Conservation (phyloP, 2,797 vertebrate species). For the Limnodromus scolopaceus region DNA sequence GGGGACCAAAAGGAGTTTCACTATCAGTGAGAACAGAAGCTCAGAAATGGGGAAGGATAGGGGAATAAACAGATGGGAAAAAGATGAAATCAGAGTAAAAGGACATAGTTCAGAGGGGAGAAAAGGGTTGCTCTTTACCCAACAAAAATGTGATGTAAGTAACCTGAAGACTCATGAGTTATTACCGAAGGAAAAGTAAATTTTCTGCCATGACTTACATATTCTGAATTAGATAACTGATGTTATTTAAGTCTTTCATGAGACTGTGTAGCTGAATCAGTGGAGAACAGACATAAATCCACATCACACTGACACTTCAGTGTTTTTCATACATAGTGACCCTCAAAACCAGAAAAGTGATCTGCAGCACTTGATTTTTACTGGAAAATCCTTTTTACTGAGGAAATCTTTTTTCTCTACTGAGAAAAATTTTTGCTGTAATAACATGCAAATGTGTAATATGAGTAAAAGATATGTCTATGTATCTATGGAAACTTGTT, state of each 20-base stretch:
- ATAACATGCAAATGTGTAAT: background rate
- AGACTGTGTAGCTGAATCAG: background rate
- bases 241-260: background rate
- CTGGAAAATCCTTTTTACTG: too few species aligned
- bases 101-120: background rate
- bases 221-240: background rate
- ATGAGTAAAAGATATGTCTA: background rate
- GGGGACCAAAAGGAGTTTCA: background rate
- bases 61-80: background rate
- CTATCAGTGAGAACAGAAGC: background rate
- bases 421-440: background rate
- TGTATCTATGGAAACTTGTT: background rate
- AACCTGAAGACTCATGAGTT: background rate
- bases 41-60: background rate
- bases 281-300: background rate
- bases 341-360: background rate
- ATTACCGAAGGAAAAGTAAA: background rate
- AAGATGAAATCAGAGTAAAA: background rate
- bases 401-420: background rate
- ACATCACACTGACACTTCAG: background rate
- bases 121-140: background rate
- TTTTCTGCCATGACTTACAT: background rate
- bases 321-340: background rate
- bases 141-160: background rate
- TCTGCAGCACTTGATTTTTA: background rate